Conservation (phyloP, 2,888 invertebrate species). For the Papilio protenor region DNA sequence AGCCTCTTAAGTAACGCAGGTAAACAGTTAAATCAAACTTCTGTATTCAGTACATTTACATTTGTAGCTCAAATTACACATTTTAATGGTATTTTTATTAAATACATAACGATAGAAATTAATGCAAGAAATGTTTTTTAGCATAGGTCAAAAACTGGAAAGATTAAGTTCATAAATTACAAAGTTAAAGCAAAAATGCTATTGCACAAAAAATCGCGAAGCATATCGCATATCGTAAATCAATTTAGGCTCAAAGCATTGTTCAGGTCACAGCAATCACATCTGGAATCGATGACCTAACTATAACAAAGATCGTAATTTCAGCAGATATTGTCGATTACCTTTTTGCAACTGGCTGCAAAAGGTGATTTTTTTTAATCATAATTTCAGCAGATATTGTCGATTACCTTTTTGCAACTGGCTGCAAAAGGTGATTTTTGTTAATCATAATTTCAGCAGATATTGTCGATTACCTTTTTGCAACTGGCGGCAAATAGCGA, state of each 20-base stretch:
- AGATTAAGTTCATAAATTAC: neutral
- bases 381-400: too few species aligned
- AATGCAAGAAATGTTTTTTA: neutral
- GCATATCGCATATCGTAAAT: neutral
- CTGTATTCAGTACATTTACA: neutral
- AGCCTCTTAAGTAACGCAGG: neutral
- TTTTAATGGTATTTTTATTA: neutral
- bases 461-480: neutral
- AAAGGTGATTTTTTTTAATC: neutral
- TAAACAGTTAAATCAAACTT: neutral
- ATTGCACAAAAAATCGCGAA: neutral
- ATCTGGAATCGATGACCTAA: neutral
- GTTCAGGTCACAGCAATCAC: neutral
- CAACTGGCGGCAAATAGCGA: neutral
- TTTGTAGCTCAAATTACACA: neutral
- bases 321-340: neutral
- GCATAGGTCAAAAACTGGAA: neutral
- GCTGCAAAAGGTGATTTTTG: too few species aligned
- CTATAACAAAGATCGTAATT: neutral
- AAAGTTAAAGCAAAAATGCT: neutral
- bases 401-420: too few species aligned
- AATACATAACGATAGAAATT: neutral
- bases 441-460: neutral
- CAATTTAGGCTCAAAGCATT: neutral
- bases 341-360: neutral